Base-by-base conservation (phyloP, 2,888 invertebrate species). In the Pomacea canaliculata region DNA sequence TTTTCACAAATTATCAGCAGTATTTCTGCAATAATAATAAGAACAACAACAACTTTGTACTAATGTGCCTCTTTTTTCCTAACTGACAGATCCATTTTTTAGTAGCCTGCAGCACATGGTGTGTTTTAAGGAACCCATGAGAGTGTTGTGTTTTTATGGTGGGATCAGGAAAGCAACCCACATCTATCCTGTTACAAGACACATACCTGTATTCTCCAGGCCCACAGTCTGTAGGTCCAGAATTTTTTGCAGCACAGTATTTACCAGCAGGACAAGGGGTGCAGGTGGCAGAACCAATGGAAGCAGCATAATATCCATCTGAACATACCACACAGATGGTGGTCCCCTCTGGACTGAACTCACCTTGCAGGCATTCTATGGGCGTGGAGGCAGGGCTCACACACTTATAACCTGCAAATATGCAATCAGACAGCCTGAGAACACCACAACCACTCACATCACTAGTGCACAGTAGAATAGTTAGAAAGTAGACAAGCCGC, bases 241-340 rank as follows among this genome's bases (percentile, higher is more conserved):
- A 78, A 66, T 67, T 72, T 56, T 78, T 78, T 51, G 78, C 74
- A 13, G 82, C 79, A 78, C 86, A 86, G 71, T 74, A 78, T 23
- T 82, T 60, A 8, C 88, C 88, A 7, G 84, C 85, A 12, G 84
- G 80, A 80, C 88, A 88, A 18, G 83, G 71, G 16, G 79, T 83
- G 76, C 88, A 88, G 49, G 60, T 76, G 1, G 76, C 63, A 9
- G 82, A 76, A 18, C 83, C 83, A 18, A 60, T 66, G 8, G 79
- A 51, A 37, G 80, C 67, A 51, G 82, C 79, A 76, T 83, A 83
- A 70, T 81, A 80, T 12, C 86, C 86, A 68, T 78, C 76, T 10
- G 71, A 66, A 60, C 81, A 83, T 13, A 76, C 49, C 7, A 70
- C 56, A 65, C 83, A 83, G 18, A 69, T 65, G 7, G 78, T 70